Evolutionary conservation across 1,140 invertebrate species (phyloP).

Genomic region (Pseudomyrmex dendroicus): DNA sequence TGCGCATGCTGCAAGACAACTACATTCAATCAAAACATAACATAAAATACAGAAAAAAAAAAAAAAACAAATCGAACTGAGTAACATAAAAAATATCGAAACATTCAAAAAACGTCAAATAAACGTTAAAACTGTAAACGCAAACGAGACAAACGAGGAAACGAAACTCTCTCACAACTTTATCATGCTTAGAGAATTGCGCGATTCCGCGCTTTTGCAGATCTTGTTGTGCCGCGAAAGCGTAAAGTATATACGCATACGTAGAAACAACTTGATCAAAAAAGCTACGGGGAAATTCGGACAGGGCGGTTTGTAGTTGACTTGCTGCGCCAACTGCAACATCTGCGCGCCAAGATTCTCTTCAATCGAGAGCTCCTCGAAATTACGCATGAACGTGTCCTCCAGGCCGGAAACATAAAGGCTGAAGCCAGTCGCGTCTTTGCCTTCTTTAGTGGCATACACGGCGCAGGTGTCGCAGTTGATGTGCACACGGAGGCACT

Average conservation of each 20-base stretch:
- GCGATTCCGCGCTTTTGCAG: constrained; percentile 1
- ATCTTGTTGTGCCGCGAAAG: constrained; percentile 34
- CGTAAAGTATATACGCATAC: constrained; percentile 49
- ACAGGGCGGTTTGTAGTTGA: constrained; percentile 28
- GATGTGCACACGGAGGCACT: constrained; percentile 23
- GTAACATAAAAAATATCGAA: too few species aligned
- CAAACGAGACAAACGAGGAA: neutral
- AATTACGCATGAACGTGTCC: constrained; percentile 36
- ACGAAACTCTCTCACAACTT: constrained; percentile 2
- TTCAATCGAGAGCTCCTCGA: constrained; percentile 31
- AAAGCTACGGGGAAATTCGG: constrained; percentile 29
- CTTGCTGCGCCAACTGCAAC: constrained; percentile 14
- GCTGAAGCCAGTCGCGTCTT: neutral
- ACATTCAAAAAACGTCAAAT: too few species aligned
- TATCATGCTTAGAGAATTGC: constrained; percentile 15
- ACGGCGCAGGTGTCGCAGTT: constrained; percentile 18
- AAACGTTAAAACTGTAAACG: neutral
- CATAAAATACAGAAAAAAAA: too few species aligned
- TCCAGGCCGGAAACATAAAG: constrained; percentile 20
- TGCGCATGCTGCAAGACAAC: too few species aligned
- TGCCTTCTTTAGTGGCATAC: neutral
- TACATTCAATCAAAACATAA: too few species aligned
- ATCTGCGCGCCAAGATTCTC: constrained; percentile 29
- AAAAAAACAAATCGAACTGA: too few species aligned
- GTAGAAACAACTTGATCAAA: constrained; percentile 35